These are phyloP conservation scores for Epinotia brunnichana DNA, from an alignment of 2,888 invertebrate genomes.

Conservation along the genomic window DNA sequence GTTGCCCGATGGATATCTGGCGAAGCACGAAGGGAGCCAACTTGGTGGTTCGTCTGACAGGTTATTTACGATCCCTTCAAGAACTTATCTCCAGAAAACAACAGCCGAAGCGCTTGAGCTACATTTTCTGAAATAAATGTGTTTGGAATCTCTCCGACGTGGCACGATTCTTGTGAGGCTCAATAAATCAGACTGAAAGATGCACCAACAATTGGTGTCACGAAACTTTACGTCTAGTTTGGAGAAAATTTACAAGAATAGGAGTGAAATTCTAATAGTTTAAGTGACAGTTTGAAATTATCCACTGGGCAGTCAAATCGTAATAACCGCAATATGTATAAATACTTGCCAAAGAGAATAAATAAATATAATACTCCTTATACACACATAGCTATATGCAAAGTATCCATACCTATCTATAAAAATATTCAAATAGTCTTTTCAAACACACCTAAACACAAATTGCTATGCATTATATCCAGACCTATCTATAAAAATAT, in stretches of 20 bases:
- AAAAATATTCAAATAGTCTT: too few relatives aligned
- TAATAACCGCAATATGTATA: too few relatives aligned
- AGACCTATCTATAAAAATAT: neutral
- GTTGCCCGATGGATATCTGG: conserved; percentile 38
- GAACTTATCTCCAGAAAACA: conserved; percentile 44
- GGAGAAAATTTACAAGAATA: neutral
- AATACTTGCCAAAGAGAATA: too few relatives aligned
- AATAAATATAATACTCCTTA: too few relatives aligned
- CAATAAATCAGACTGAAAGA: conserved; percentile 30
- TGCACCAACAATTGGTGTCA: conserved; percentile 24
- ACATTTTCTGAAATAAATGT: conserved; percentile 37
- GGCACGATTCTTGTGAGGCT: conserved; percentile 14
- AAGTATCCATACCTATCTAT: too few relatives aligned
- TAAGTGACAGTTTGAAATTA: too few relatives aligned
- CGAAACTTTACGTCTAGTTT: neutral
- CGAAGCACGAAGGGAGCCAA: conserved; percentile 29
- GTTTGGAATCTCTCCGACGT: conserved; percentile 30
- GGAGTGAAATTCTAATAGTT: too few relatives aligned
- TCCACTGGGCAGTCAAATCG: too few relatives aligned
- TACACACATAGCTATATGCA: too few relatives aligned
- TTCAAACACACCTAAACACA: neutral
- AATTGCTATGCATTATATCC: neutral
- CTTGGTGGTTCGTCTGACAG: conserved; percentile 45
- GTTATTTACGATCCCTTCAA: conserved; percentile 46
- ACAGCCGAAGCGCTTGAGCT: conserved; percentile 34